Conservation (phyloP, 2,797 vertebrate genomes). For the Eutrigla gurnardus region DNA sequence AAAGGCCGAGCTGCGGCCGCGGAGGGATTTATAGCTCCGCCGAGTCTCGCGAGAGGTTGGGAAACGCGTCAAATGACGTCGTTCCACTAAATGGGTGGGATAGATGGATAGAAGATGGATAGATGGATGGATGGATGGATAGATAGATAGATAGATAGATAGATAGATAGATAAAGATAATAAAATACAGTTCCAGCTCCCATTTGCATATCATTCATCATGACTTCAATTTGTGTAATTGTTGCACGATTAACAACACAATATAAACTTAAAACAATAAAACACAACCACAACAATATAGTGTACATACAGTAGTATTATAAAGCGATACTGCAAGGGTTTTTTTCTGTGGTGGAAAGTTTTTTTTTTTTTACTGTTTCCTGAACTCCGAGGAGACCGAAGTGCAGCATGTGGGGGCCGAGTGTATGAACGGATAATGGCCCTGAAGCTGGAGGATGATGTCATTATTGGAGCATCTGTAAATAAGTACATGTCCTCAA, state of each 20-base stretch:
- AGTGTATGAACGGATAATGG: constrained; percentile 50
- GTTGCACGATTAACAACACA: background rate
- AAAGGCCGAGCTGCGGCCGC: fast-evolving
- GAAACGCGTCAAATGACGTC: background rate
- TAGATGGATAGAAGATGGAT: no score
- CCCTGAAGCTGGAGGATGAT: constrained; percentile 14
- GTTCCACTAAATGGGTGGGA: background rate
- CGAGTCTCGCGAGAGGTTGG: constrained; percentile 66
- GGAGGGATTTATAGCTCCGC: fast-evolving
- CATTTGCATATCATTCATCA: no score
- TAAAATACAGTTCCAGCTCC: background rate
- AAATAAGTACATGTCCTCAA: background rate
- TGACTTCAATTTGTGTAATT: background rate
- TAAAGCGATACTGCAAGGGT: background rate
- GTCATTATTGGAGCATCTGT: background rate
- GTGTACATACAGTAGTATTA: background rate
- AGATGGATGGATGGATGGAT: no score
- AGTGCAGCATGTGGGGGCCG: constrained; percentile 55
- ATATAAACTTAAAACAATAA: background rate
- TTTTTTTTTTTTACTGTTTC: constrained; percentile 48
- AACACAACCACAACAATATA: background rate
- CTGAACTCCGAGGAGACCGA: constrained; percentile 31
- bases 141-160: no score
- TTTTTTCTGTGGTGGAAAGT: constrained; percentile 16
- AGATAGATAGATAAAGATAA: no score